Evolutionary conservation across 2,888 invertebrate genomes (phyloP), one percentile per base, ranked within the genome.

Genomic region (Apodemia duryi): DNA sequence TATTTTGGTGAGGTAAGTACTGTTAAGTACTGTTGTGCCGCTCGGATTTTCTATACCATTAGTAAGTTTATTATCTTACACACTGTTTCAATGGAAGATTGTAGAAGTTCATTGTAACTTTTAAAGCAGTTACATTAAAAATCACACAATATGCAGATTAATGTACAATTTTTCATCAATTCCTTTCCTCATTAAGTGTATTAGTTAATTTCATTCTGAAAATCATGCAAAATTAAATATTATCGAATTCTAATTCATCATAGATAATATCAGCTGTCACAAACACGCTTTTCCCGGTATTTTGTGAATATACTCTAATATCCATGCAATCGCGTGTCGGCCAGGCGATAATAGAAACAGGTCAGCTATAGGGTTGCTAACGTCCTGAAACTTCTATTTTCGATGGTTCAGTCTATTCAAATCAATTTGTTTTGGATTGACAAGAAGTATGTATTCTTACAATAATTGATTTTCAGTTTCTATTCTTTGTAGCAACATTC

Each of bases 321-420:
- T 72, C 67, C 66, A 67, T 57, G 70, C 62, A 71, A 75, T 87
- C 80, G 86, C 86, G 85, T 86, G 86, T 77, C 75, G 75, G 72
- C 69, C 63, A 38, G 46, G 69, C 80, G 81, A 84, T 84, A 85
- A 84, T 77, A 69, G 74, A 73, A 80, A 77, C 82, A 71, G 82
- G 81, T 80, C 83, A 82, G 79, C 76, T 78, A 21, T 29, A 41
- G 61, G 78, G 77, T 71, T 75, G 69, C 70, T 72, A 73, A 70
- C 74, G 61, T 54, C 21, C 21, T n/a, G 6, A 43, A 43, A 43
- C 1, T 10, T 51, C 46, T 5, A 21, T 21, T 51, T 51, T 21
- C 13, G 6, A 46, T 46, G 10, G 46, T 4, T 46, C 46, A 13
- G 46, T 46, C 13, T 13, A 13, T 46, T 46, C 13, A 46, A 46